A percentile compares a stretch with the other conserved stretches of the same genome.
phyloP scores from a whole-genome alignment of 2,113 vertebrate genomes.

The Ameiurus melas region DNA sequence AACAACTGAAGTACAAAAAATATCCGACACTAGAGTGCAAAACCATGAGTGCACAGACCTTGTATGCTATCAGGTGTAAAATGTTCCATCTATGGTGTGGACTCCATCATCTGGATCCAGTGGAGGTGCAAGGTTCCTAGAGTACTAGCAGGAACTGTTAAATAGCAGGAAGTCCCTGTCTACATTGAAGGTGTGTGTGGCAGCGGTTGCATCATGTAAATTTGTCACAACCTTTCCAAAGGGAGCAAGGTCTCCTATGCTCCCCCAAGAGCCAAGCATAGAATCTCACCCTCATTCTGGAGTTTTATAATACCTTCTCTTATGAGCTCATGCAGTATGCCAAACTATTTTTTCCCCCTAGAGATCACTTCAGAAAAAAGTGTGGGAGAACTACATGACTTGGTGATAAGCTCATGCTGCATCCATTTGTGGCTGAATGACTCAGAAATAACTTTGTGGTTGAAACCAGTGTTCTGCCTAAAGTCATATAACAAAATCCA shows the following conservation, averaged over 20 bases:
- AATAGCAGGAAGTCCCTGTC: not conserved
- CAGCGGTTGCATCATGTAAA: not conserved
- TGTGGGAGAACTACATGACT: not conserved
- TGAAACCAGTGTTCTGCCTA: not conserved
- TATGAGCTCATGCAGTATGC: not conserved
- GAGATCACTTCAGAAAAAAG: not conserved
- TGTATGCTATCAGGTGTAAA: not conserved
- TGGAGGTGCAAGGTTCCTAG: not conserved
- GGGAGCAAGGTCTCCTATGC: not conserved
- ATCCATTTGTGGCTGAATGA: not conserved
- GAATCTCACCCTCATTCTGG: not conserved
- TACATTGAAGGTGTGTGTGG: not conserved
- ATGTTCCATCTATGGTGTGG: not conserved
- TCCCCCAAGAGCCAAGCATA: not conserved
- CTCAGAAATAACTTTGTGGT: not conserved
- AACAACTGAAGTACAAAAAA: not conserved
- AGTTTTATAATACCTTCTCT: not conserved
- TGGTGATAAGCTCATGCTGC: not conserved
- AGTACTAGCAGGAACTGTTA: not conserved
- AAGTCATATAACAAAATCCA: not conserved
- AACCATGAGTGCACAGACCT: not conserved
- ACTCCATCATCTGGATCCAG: not conserved
- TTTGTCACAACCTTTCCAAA: not conserved
- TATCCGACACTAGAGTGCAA: not conserved
- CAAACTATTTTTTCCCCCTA: not conserved